Conservation (phyloP, 2,113 vertebrate genomes). For the Dipodomys ordii region DNA sequence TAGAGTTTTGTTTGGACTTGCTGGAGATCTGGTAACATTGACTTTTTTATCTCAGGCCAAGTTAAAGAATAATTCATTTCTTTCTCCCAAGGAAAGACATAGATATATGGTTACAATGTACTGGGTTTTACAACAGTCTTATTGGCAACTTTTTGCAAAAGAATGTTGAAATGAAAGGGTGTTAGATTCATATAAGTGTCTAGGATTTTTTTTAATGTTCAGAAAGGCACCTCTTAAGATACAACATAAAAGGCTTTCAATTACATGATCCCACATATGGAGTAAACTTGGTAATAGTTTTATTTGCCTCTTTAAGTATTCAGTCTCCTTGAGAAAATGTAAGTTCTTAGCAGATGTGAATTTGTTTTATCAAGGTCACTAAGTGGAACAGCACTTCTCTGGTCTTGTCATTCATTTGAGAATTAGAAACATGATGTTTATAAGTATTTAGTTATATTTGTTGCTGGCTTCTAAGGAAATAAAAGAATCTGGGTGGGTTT, state of each 20-base stretch:
- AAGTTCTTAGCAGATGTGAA: slow-evolving; percentile 21
- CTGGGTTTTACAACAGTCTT: slow-evolving; percentile 47
- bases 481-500: neutral
- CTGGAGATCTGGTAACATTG: neutral
- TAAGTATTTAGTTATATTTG: slow-evolving; percentile 23
- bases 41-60: neutral
- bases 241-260: neutral
- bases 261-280: neutral
- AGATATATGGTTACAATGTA: neutral
- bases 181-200: slow-evolving; percentile 32
- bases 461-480: slow-evolving; percentile 53
- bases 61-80: neutral
- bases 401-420: slow-evolving; percentile 11
- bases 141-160: slow-evolving; percentile 17
- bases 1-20: neutral
- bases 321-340: slow-evolving; percentile 37
- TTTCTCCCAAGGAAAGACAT: neutral
- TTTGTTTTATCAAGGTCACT: slow-evolving; percentile 34
- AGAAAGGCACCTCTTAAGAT: neutral
- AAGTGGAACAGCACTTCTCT: neutral
- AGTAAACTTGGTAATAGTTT: slow-evolving; percentile 21
- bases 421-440: slow-evolving; percentile 37
- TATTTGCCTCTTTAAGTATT: slow-evolving; percentile 8
- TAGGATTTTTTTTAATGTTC: neutral
- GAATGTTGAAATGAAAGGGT: slow-evolving; percentile 4